A percentile compares a stretch with the other conserved stretches of the same genome.
Conservation (phyloP, 1,140 invertebrate genomes). For the Oncopodura yosiiana region DNA sequence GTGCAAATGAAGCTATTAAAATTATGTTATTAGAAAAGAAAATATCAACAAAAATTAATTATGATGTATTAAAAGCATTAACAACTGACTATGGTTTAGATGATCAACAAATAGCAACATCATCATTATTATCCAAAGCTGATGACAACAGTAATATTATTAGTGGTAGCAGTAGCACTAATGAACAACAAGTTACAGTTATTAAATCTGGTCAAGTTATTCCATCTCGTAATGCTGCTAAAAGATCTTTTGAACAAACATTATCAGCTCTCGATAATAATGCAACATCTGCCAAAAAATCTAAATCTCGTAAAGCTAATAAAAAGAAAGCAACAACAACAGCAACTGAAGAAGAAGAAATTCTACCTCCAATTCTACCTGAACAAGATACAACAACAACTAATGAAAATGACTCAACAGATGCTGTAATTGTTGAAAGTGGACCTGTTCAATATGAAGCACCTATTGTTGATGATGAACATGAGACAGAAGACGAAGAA, state of each 20-base stretch:
- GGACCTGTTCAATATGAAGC: constrained; percentile 18
- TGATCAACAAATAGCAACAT: no score
- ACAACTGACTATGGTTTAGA: neutral
- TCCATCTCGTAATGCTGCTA: constrained; percentile 12
- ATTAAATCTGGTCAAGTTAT: constrained; percentile 36
- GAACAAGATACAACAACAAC: neutral
- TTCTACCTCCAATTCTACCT: neutral
- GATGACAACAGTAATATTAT: no score
- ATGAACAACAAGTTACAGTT: constrained; percentile 17
- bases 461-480: constrained; percentile 6
- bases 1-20: constrained; percentile 82
- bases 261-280: constrained; percentile 9
- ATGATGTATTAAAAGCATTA: constrained; percentile 65
- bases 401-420: constrained; percentile 10
- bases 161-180: neutral
- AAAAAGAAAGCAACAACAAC: constrained; percentile 14
- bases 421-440: constrained; percentile 17
- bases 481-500: constrained; percentile 38
- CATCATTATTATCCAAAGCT: no score
- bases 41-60: constrained; percentile 94
- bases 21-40: constrained; percentile 91
- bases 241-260: constrained; percentile 4
- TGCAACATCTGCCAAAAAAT: constrained; percentile 17
- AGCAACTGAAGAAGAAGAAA: constrained; percentile 10
- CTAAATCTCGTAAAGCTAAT: constrained; percentile 17